Base-by-base conservation (phyloP, 2,888 invertebrate species). In the Noctua pronuba region DNA sequence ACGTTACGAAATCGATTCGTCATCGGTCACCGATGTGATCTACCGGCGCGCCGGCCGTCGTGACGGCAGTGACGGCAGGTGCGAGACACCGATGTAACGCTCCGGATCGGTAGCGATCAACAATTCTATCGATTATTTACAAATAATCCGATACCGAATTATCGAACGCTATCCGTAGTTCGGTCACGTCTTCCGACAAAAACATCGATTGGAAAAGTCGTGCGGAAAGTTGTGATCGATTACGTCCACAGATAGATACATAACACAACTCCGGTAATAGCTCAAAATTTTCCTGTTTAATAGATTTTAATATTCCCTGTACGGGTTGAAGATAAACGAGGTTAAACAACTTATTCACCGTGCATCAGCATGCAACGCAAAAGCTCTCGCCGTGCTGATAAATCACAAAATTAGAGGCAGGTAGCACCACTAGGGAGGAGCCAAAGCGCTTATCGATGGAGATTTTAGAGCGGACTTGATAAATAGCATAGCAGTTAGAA, bases 1-100 rank as follows among this genome's bases (percentile, higher is more conserved):
- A 94, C 90, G 92, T 91, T 90, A 89, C 83, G 81, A 90, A 95
- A 96, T 96, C 94, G 90, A 96, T 96, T 96, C 94, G 96, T 95
- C 94, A 88, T 73, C 84, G 89, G 89, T 88, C 88, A 88, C 84
- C 87, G 91, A 91, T 94, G 96, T 96, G 96, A 95, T 95, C 93
- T 95, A 96, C 95, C 92, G 94, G 84, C 77, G 69, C 77, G 77
- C 44, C 78, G 66, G n/a, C 44, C 66, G 46, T 46, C 44, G 31
- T 28, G 67, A 67, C 41, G 21, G 62, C 88, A 62, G 90, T 92
- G 94, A 93, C 92, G 93, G 94, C 95, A 95, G 95, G 95, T 95
- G 95, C 83, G 77, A 69, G 75, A 78, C 76, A 72, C 89, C 90
- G 89, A 88, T 84, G 85, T 79, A 86, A 87, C 94, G 93, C 93